Conservation (phyloP, 92 coral and sea anemone genomes). For the Nematostella vectensis region DNA sequence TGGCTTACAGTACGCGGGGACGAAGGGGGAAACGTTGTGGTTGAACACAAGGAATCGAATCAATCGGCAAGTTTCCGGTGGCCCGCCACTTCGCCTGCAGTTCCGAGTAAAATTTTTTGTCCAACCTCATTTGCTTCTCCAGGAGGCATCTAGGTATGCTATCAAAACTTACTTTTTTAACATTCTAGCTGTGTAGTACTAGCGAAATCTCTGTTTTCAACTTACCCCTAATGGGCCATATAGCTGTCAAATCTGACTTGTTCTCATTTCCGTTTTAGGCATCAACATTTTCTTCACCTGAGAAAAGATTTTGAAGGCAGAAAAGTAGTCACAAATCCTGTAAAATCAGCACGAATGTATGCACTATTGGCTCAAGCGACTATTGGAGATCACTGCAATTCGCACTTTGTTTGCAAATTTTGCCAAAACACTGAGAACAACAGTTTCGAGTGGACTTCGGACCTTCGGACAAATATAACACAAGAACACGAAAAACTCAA, state of each 20-base stretch:
- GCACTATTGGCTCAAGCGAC: slow-evolving; percentile 89
- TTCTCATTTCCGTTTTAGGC: too few species aligned
- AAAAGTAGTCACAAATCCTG: slow-evolving; percentile 44
- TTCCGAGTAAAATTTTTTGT: slow-evolving; percentile 94
- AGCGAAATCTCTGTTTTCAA: too few species aligned
- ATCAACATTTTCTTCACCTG: slow-evolving; percentile 79
- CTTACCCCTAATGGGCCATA: too few species aligned
- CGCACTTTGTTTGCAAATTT: slow-evolving; percentile 37
- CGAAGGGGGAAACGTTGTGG: slow-evolving; percentile 88
- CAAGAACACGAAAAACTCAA: slow-evolving; percentile 56
- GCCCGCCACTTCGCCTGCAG: slow-evolving; percentile 78
- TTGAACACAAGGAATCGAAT: slow-evolving; percentile 89
- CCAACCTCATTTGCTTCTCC: slow-evolving; percentile 84
- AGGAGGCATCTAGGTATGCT: slow-evolving; percentile 85
- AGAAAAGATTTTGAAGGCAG: slow-evolving; percentile 67
- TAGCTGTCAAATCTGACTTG: slow-evolving; percentile 39
- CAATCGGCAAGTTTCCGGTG: slow-evolving; percentile 84
- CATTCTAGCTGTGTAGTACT: neutral
- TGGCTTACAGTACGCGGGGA: slow-evolving; percentile 84
- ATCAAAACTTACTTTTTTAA: neutral
- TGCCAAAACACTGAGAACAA: slow-evolving; percentile 44
- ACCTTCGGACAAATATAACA: slow-evolving; percentile 58
- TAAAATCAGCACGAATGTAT: slow-evolving; percentile 48
- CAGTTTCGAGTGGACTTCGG: slow-evolving; percentile 58
- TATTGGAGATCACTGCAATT: slow-evolving; percentile 67